Percentiles rank a stretch among this genome's conserved stretches.
Conservation (phyloP, 2,113 vertebrate genomes). For the Ahaetulla prasina region DNA sequence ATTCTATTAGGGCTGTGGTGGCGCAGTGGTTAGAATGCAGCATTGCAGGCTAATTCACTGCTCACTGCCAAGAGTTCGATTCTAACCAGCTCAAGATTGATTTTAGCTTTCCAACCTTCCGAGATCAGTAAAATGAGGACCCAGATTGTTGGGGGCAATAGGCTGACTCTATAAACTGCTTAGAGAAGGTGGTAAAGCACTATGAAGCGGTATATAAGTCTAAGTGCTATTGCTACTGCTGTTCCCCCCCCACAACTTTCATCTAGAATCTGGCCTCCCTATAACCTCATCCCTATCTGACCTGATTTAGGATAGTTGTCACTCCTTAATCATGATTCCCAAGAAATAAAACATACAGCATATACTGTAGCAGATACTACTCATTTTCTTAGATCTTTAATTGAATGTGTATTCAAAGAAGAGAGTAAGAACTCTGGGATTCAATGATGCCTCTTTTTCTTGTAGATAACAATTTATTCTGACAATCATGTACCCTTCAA, state of each 20-base stretch:
- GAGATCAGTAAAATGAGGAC: neutral
- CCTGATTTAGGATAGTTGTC: neutral
- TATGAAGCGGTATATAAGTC: neutral
- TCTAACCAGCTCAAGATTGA: neutral
- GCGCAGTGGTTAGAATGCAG: neutral
- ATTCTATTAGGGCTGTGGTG: neutral
- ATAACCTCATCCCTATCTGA: neutral
- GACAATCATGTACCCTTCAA: neutral
- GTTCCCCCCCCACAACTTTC: neutral
- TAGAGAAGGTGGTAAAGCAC: neutral
- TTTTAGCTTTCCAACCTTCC: neutral
- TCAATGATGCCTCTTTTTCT: neutral
- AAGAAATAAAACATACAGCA: neutral
- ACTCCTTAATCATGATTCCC: neutral
- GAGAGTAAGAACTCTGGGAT: neutral
- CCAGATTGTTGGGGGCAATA: neutral
- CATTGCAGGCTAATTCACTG: no score
- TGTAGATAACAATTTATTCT: neutral
- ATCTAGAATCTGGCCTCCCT: neutral
- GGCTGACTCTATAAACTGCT: neutral
- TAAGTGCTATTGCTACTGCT: neutral
- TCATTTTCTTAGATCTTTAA: neutral
- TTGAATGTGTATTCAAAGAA: neutral
- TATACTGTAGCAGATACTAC: neutral
- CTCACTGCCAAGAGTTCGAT: neutral